Evolutionary conservation across 2,797 vertebrate species (phyloP), one percentile per base, ranked within the genome.

Genomic region (Melanotaenia trifasciata): DNA sequence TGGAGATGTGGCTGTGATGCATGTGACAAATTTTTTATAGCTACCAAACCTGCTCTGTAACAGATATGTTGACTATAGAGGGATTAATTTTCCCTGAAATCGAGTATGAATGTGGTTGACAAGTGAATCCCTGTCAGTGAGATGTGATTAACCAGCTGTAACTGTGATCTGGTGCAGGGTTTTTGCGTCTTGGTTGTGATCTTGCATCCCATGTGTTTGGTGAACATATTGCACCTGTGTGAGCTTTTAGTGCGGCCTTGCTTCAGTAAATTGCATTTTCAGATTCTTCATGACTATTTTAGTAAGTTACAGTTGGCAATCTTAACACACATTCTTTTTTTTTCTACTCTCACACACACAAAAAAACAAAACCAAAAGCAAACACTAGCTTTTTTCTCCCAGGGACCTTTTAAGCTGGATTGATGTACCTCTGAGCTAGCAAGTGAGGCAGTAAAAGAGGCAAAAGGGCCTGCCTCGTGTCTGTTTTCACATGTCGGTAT

Each of bases 1-100:
- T 73, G 32, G 74, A 71, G 76, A 84, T 72, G 79, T 70, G 62
- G 50, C 77, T n/a, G 14, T 35, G 57, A 71, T 59, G 78, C 84
- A 81, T 84, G 87, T 84, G 80, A 83, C 60, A 32, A 16, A 35
- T 64, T 78, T 50, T 57, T 54, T 5, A 53, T 38, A 54, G 18
- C 76, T 14, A 61, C 78, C 67, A 54, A 47, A 78, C 74, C 22
- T 60, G 58, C 58, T 53, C 62, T 79, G 20, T 68, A n/a, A 73
- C 61, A 70, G 13, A 38, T 47, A 35, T 74, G 58, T 30, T 67
- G 62, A 67, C 64, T 20, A 11, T 63, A 40, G 43, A 38, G 40
- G 77, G 43, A 76, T 74, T 1, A 0, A 38, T 67, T 67, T 77
- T 68, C 16, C 51, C 62, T 14, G 24, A 74, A 58, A 72, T 58